Conservation (phyloP, 2,113 vertebrate species). For the Corapipo altera region DNA sequence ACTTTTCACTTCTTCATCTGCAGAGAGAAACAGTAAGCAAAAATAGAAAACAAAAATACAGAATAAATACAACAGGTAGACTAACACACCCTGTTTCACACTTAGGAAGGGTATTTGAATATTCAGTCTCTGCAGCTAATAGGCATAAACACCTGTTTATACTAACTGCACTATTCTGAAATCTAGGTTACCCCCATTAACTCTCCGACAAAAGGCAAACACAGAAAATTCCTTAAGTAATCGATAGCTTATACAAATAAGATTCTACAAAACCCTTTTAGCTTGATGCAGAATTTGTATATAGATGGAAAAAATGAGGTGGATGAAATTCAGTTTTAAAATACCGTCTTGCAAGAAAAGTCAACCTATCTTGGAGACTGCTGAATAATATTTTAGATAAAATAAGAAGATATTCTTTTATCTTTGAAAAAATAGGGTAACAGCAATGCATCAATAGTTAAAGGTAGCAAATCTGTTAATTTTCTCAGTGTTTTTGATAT, state of each 20-base stretch:
- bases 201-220: background rate
- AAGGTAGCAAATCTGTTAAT: background rate
- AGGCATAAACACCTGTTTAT: background rate
- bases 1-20: conserved; percentile 31
- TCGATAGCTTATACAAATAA: background rate
- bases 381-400: background rate
- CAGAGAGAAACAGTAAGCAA: background rate
- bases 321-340: background rate
- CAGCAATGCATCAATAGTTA: background rate
- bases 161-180: background rate
- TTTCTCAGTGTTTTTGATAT: background rate
- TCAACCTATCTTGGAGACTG: background rate
- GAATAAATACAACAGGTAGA: background rate
- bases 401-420: background rate
- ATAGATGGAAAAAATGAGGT: background rate
- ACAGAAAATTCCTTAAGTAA: background rate
- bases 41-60: background rate
- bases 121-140: background rate
- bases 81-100: background rate
- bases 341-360: background rate
- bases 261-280: background rate
- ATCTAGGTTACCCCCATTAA: background rate
- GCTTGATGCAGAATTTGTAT: background rate
- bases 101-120: background rate
- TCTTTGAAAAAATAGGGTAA: background rate